phyloP scores from a whole-genome alignment of 2,888 invertebrate genomes.

The Scaptomyza tumidula region DNA sequence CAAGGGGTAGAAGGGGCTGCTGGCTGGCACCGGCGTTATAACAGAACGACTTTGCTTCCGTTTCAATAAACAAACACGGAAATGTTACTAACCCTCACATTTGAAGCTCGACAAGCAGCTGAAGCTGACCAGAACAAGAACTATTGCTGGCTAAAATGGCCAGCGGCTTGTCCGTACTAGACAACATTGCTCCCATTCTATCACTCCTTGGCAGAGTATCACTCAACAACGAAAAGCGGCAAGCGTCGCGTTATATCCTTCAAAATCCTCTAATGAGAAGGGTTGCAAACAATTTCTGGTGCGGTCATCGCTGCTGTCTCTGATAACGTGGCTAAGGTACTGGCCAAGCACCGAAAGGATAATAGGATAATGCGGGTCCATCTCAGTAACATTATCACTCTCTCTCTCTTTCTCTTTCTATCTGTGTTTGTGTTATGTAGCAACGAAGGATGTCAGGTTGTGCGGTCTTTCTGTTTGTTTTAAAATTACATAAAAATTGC shows the following conservation, averaged over 20 bases:
- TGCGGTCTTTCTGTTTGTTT: conserved; percentile 61
- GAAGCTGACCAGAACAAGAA: conserved; percentile 39
- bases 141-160: conserved; percentile 73
- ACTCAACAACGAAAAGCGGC: conserved; percentile 73
- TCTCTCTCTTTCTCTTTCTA: conserved; percentile 27
- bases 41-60: conserved; percentile 80
- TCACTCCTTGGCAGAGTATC: conserved; percentile 56
- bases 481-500: conserved; percentile 81
- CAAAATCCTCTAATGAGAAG: conserved; percentile 83
- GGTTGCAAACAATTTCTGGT: conserved; percentile 72
- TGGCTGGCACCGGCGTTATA: conserved; percentile 71
- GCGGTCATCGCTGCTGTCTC: conserved; percentile 72
- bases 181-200: background rate
- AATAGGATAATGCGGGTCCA: conserved; percentile 81
- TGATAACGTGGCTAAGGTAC: conserved; percentile 75
- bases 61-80: conserved; percentile 82
- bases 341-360: conserved; percentile 71
- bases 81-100: conserved; percentile 70
- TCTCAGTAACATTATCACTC: conserved; percentile 11
- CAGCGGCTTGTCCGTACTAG: conserved; percentile 41
- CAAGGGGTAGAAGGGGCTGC: conserved; percentile 15
- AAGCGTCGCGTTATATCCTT: conserved; percentile 76
- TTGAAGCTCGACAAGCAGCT: conserved; percentile 37
- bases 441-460: conserved; percentile 44
- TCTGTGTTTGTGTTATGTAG: conserved; percentile 68